phyloP scores from a whole-genome alignment of 2,113 vertebrate genomes.

The Oreochromis spilurus region DNA sequence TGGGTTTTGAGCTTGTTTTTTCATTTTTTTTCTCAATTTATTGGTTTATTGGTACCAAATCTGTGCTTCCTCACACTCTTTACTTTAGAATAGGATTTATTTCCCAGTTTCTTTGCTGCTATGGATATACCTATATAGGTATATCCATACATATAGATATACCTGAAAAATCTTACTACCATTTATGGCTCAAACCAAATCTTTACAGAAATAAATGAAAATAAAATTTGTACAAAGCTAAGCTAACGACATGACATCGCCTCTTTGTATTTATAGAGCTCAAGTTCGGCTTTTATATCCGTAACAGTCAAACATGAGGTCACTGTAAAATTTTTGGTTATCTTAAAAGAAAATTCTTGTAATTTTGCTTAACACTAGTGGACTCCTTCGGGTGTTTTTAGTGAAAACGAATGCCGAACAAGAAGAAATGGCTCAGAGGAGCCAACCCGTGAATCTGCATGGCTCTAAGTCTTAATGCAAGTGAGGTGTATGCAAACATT shows the following conservation, averaged over 20 bases:
- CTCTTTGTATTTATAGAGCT: neutral
- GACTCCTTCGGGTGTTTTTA: neutral
- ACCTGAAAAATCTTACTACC: neutral
- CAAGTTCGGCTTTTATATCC: neutral
- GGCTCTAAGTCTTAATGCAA: rapidly evolving
- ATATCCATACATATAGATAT: neutral
- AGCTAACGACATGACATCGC: neutral
- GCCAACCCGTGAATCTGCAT: neutral
- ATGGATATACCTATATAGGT: rapidly evolving
- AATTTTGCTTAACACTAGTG: rapidly evolving
- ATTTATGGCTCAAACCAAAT: neutral
- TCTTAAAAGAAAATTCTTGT: neutral
- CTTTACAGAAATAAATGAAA: neutral
- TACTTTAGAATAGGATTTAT: rapidly evolving
- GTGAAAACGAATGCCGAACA: neutral
- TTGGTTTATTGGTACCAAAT: neutral
- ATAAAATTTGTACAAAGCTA: neutral
- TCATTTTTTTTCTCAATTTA: neutral
- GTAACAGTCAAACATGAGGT: neutral
- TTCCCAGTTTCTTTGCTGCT: neutral
- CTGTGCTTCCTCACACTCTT: neutral
- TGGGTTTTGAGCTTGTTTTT: neutral
- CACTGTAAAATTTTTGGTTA: too few species aligned
- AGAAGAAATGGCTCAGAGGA: rapidly evolving
- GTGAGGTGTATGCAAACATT: neutral